phyloP scores from a whole-genome alignment of 2,797 vertebrate species.

The Scleropages formosus region DNA sequence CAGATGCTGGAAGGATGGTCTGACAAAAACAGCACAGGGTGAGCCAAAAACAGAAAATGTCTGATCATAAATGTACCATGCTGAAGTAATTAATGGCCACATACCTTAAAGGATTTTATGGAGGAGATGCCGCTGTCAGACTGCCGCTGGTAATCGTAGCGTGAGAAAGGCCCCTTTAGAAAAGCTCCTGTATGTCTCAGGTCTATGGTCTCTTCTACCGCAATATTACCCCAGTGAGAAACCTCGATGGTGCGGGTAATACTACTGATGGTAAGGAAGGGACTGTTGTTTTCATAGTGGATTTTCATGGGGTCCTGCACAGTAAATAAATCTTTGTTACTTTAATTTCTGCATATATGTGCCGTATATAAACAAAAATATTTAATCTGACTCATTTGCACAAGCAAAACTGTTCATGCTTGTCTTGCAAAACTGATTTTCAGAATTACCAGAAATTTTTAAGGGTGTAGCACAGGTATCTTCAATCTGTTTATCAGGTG shows the following conservation, averaged over 20 bases:
- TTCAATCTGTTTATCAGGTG: not conserved
- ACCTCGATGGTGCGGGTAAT: conserved; percentile 92
- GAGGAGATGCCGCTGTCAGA: conserved; percentile 98
- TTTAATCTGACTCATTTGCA: conserved; percentile 1
- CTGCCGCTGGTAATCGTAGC: conserved; percentile 97
- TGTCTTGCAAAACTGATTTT: not conserved
- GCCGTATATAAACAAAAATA: not conserved
- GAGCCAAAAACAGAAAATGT: not conserved
- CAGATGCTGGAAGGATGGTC: conserved; percentile 98
- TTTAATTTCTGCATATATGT: too few species aligned
- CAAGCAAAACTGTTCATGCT: too few species aligned
- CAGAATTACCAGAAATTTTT: not conserved
- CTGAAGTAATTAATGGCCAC: conserved; percentile 3
- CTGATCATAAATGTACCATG: not conserved
- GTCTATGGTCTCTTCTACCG: conserved; percentile 93
- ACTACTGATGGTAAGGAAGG: conserved; percentile 92
- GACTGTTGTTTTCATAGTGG: conserved; percentile 95
- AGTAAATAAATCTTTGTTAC: too few species aligned
- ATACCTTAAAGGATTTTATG: conserved; percentile 95
- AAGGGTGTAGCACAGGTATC: not conserved
- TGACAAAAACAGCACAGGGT: conserved; percentile 45
- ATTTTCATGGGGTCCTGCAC: conserved; percentile 83
- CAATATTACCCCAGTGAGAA: conserved; percentile 98
- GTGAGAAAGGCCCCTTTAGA: conserved; percentile 93
- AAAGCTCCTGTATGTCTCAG: conserved; percentile 90